phyloP scores from a whole-genome alignment of 2,888 invertebrate species.

The Hypercompe scribonia region DNA sequence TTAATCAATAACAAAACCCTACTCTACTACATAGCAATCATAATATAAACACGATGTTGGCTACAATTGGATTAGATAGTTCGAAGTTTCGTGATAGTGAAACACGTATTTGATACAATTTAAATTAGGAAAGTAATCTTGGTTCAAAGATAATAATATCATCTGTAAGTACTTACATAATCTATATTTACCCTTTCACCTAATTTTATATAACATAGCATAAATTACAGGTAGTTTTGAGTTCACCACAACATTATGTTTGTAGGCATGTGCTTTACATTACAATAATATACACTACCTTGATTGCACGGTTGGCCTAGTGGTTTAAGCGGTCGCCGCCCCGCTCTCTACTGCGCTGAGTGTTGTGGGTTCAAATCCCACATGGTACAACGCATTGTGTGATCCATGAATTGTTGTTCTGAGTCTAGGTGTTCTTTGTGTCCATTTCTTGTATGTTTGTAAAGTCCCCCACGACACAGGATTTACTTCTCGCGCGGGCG shows the following conservation, averaged over 20 bases:
- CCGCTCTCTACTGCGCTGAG: no score
- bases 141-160: slow-evolving; percentile 27
- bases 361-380: no score
- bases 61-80: slow-evolving; percentile 22
- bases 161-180: slow-evolving; percentile 25
- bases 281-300: background rate
- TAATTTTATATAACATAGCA: background rate
- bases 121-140: slow-evolving; percentile 31
- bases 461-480: no score
- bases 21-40: slow-evolving; percentile 24
- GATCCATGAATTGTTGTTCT: no score
- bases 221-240: background rate
- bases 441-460: no score
- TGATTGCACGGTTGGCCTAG: no score
- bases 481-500: no score
- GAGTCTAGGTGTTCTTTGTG: no score
- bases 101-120: slow-evolving; percentile 43
- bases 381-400: no score
- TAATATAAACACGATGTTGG: slow-evolving; percentile 28
- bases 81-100: slow-evolving; percentile 31
- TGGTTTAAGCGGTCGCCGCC: no score
- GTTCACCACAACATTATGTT: background rate
- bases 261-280: background rate
- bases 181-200: slow-evolving; percentile 25
- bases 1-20: slow-evolving; percentile 14